Evolutionary conservation across 2,113 vertebrate genomes (phyloP).

Genomic region (Petrocephalus microphthalmus): DNA sequence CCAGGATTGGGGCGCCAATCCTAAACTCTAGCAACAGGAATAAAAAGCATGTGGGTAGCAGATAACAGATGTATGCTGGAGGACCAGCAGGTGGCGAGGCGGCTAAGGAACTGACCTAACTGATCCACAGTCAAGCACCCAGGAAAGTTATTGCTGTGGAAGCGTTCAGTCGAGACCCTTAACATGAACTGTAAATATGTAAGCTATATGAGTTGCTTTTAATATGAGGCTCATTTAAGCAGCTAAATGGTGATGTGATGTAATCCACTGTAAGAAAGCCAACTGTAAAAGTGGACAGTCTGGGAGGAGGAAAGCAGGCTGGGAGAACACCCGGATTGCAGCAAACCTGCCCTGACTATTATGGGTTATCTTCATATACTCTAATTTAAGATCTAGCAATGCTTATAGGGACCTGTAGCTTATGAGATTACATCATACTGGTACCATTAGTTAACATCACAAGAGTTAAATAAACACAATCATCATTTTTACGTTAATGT

Average conservation of each 20-base stretch:
- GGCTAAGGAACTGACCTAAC: background rate
- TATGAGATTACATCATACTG: background rate
- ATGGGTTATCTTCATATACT: background rate
- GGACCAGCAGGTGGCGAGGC: background rate
- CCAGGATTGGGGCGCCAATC: background rate
- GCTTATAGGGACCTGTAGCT: background rate
- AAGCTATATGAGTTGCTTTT: background rate
- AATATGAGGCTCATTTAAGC: background rate
- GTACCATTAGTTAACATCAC: background rate
- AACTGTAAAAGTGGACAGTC: background rate
- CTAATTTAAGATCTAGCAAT: background rate
- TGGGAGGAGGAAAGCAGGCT: background rate
- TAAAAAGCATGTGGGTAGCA: background rate
- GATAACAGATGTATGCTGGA: background rate
- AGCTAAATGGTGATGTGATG: conserved; percentile 6
- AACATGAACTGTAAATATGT: background rate
- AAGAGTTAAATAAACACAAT: background rate
- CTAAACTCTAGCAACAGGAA: background rate
- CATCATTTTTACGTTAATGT: background rate
- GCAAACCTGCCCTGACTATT: background rate
- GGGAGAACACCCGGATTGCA: background rate
- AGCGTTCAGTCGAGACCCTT: background rate
- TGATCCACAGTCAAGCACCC: background rate
- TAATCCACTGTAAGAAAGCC: background rate
- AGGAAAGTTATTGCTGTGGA: background rate